A percentile compares a stretch with the other conserved stretches of the same genome.
phyloP scores from a whole-genome alignment of 2,888 invertebrate genomes.

The Hermodice carunculata region DNA sequence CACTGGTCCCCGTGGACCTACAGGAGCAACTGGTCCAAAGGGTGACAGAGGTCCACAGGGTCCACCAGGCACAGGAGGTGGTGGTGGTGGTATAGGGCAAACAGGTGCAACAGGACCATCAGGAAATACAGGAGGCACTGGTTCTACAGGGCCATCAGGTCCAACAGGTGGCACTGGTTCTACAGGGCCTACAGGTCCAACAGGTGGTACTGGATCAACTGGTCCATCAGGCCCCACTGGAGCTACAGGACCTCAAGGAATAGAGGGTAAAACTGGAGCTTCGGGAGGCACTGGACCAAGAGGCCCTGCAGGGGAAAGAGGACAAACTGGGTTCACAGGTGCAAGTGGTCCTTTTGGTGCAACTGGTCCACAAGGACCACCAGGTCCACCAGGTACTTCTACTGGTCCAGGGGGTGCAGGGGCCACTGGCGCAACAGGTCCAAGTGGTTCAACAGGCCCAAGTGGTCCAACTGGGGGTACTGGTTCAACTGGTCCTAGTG shows the following conservation, averaged over 20 bases:
- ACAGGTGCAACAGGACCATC: neutral
- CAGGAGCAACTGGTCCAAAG: neutral
- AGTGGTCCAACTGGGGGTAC: conserved; percentile 18
- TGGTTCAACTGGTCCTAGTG: conserved; percentile 27
- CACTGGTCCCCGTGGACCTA: conserved; percentile 4
- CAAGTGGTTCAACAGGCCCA: conserved; percentile 71
- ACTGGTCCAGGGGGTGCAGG: conserved; percentile 21
- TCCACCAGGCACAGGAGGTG: neutral
- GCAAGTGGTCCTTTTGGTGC: conserved; percentile 2
- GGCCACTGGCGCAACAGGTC: conserved; percentile 17
- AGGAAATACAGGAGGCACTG: conserved; percentile 7
- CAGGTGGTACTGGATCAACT: conserved; percentile 12
- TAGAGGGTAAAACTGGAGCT: conserved; percentile 7
- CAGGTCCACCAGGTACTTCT: too few species aligned
- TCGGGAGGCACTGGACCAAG: conserved; percentile 9
- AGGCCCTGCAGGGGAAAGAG: too few species aligned
- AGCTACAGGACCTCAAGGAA: conserved; percentile 1
- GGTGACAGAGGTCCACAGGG: neutral
- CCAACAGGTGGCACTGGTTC: neutral
- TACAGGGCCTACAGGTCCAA: neutral
- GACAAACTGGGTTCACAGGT: too few species aligned
- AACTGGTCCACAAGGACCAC: conserved; percentile 6
- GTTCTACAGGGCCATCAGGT: conserved; percentile 5
- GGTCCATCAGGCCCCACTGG: conserved; percentile 11
- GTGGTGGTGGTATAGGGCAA: neutral